Conservation (phyloP, 2,113 vertebrate species). For the Sclerurus mexicanus region DNA sequence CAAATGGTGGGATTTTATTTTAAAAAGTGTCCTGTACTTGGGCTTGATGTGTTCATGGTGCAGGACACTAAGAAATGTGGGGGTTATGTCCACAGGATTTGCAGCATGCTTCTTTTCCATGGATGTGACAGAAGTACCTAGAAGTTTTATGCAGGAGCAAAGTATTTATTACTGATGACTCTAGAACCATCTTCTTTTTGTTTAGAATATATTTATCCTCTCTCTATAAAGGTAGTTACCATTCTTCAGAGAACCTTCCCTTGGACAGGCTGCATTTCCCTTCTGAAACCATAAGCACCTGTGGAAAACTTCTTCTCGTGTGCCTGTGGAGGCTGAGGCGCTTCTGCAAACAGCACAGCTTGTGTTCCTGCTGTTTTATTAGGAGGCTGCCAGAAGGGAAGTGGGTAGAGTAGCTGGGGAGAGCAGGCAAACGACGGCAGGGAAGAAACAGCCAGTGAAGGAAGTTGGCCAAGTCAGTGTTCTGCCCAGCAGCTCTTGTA, state of each 20-base stretch:
- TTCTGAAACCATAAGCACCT: background rate
- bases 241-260: background rate
- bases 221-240: background rate
- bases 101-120: background rate
- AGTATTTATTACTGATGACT: background rate
- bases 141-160: background rate
- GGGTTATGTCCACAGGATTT: background rate
- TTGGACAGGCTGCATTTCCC: background rate
- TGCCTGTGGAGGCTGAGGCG: background rate
- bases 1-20: background rate
- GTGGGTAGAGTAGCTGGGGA: rapidly evolving
- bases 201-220: background rate
- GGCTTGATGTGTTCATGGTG: background rate
- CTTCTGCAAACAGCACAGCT: background rate
- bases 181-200: background rate
- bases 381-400: background rate
- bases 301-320: background rate
- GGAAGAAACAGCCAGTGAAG: background rate
- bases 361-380: background rate
- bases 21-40: background rate
- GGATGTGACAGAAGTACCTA: background rate
- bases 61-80: background rate
- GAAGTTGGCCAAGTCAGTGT: background rate
- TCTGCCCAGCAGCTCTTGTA: background rate
- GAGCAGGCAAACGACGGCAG: background rate